Evolutionary conservation across 2,888 invertebrate species (phyloP).

Genomic region (Byasa hedistus): DNA sequence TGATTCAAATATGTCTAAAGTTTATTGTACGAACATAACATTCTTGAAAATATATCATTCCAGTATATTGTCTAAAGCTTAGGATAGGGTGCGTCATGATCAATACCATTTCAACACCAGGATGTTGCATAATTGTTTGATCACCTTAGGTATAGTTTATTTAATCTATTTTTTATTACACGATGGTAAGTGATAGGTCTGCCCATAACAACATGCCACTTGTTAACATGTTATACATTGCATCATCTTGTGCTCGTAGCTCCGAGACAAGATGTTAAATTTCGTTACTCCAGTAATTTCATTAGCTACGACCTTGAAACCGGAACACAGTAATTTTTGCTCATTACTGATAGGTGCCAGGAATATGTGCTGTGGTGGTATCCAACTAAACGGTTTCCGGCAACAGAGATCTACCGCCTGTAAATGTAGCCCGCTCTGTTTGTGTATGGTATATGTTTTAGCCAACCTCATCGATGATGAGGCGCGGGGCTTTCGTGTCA

Average conservation of each 20-base stretch:
- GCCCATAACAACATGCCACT: no score
- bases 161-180: slow-evolving; percentile 40
- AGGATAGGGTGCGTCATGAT: slow-evolving; percentile 68
- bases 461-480: slow-evolving; percentile 39
- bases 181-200: no score
- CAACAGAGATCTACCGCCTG: no score
- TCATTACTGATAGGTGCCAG: no score
- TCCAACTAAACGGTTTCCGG: no score
- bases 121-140: slow-evolving; percentile 68
- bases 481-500: background rate
- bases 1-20: slow-evolving; percentile 36
- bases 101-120: slow-evolving; percentile 47
- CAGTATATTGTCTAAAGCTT: slow-evolving; percentile 76
- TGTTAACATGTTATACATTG: no score
- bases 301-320: no score
- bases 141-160: slow-evolving; percentile 58
- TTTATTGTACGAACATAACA: slow-evolving; percentile 64
- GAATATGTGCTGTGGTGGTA: no score
- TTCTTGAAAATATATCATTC: slow-evolving; percentile 79
- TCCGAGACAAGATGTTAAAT: no score
- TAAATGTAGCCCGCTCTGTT: slow-evolving; percentile 42
- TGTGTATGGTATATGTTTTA: slow-evolving; percentile 48
- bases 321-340: no score
- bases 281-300: no score
- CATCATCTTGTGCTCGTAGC: no score